Base-by-base conservation (phyloP, 37 sponge, comb jelly and placozoan genomes). In the Theonella swinhoei region DNA sequence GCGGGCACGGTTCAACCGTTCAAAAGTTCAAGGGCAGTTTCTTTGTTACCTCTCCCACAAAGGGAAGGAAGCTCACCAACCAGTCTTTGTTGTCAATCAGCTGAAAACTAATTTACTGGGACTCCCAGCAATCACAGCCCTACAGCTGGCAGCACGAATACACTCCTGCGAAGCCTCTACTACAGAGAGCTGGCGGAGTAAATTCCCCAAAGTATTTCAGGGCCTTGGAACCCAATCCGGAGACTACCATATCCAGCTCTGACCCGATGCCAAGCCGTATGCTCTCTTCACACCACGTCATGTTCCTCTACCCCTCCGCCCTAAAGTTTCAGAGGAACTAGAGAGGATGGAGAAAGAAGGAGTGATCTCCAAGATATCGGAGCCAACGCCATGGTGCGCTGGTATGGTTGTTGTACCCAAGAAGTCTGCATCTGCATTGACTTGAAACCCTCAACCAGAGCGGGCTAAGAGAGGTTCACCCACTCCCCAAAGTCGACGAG, bases 401-500 rank as follows among this genome's bases (percentile, higher is more conserved):
- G 80, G 69, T 23, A 80, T 80, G 68, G 80, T 80, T 0, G 70
- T 80, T 25, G 68, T 68, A 19, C 69, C 80, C 25, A 80, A 80
- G 42, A 23, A 23, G 67, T 22, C 38, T 7, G 67, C 4, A 60
- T 60, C 62, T 60, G 62, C 22, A 22, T 60, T 22, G 62, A 60
- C 62, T 22, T 60, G 22, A 60, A 60, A 22, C 81, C 5, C 68
- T 87, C 23, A 82, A 82, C 62, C 72, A 76, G 64, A 77, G 72
- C 59, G 78, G 81, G 26, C 41, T 43, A 33, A 41, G 89, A 39
- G 89, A 88, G 64, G 72, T 72, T 11, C 78, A 77, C 59, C 89
- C 89, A 31, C 76, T 88, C 22, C 89, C 89, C 31, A 82, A 34
- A 47, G 89, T 88, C 20, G 83, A 88, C 41, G 82, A 81, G 29